Conservation (phyloP, 1,140 invertebrate species). For the Drosophila burlai region DNA sequence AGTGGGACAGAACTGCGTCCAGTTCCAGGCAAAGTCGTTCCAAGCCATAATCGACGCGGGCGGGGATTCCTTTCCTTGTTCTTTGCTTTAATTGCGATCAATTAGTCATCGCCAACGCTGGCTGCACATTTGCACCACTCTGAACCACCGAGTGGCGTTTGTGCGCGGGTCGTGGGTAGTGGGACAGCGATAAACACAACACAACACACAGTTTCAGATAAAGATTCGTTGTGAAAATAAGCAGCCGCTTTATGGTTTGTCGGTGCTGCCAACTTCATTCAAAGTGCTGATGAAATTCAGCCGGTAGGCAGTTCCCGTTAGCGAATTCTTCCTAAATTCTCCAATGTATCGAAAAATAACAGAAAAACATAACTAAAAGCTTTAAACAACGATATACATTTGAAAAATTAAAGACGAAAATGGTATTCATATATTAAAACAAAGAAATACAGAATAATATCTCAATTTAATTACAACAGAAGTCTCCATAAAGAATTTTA, state of each 20-base stretch:
- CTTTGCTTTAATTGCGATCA: conserved; percentile 11
- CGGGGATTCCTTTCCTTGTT: conserved; percentile 11
- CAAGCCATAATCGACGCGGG: conserved; percentile 24
- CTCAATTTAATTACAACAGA: not conserved
- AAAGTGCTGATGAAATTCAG: not conserved
- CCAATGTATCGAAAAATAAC: too few relatives aligned
- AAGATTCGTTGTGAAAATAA: conserved; percentile 26
- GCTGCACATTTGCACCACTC: conserved; percentile 20
- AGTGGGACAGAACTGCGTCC: conserved; percentile 90
- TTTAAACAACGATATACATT: not conserved
- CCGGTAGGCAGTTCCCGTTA: not conserved
- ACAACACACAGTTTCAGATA: conserved; percentile 13
- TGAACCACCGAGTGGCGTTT: conserved; percentile 16
- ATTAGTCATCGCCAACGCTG: conserved; percentile 46
- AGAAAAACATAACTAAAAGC: not conserved
- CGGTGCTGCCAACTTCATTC: conserved; percentile 8
- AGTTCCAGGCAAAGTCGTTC: conserved; percentile 87
- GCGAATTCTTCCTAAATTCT: not conserved
- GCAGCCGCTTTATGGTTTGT: conserved; percentile 14
- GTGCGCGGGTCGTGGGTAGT: not conserved
- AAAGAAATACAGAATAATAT: not conserved
- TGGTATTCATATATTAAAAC: not conserved
- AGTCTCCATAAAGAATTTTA: not conserved
- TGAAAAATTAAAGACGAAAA: not conserved
- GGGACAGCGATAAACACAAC: conserved; percentile 35